Evolutionary conservation across 2,797 vertebrate genomes (phyloP).

Genomic region (Glyptemys insculpta): DNA sequence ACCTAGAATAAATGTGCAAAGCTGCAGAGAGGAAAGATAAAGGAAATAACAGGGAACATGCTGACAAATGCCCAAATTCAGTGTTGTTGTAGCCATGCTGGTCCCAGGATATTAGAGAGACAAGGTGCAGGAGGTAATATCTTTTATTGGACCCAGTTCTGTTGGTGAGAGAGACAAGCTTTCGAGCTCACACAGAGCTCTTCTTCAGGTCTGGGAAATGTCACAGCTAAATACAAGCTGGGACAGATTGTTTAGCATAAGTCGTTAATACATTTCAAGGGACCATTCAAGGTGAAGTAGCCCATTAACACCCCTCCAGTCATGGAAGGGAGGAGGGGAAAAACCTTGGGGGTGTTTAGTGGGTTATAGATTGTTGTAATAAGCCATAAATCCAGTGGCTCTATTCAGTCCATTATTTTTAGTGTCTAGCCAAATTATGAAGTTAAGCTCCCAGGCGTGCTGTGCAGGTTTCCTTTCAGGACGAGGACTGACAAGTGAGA

Average conservation of each 20-base stretch:
- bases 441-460: no score
- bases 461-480: no score
- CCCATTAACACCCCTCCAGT: background rate
- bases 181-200: background rate
- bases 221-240: background rate
- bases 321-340: background rate
- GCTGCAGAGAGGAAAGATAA: background rate
- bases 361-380: background rate
- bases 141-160: background rate
- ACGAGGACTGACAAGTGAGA: no score
- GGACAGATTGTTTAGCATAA: background rate
- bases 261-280: background rate
- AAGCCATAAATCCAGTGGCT: background rate
- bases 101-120: background rate
- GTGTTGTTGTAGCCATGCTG: background rate
- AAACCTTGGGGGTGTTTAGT: background rate
- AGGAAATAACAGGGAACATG: background rate
- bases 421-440: no score
- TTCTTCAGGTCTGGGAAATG: background rate
- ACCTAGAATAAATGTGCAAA: background rate
- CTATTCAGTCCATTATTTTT: no score
- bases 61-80: background rate
- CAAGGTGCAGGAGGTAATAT: background rate
- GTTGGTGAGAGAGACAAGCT: background rate
- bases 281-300: background rate